Conservation (phyloP, 2,888 invertebrate species). For the Emmelina monodactyla region DNA sequence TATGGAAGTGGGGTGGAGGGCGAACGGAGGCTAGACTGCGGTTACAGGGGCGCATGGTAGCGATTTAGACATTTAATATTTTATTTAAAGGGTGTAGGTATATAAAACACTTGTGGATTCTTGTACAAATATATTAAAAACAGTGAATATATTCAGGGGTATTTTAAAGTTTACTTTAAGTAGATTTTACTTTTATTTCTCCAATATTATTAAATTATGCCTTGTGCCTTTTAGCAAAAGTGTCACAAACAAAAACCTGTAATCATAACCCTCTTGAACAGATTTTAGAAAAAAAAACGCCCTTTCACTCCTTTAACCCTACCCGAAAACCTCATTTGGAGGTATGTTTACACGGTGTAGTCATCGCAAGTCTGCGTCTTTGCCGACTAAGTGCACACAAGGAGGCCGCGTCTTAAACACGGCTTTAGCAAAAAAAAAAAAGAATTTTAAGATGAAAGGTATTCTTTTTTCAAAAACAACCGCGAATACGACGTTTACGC, state of each 20-base stretch:
- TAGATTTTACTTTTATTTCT: too few relatives aligned
- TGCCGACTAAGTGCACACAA: conserved; percentile 34
- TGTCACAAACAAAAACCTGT: too few relatives aligned
- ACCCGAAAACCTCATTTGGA: conserved; percentile 37
- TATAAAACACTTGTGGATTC: too few relatives aligned
- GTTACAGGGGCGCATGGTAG: conserved; percentile 7
- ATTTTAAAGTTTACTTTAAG: too few relatives aligned
- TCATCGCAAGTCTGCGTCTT: conserved; percentile 33
- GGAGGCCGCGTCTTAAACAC: conserved; percentile 26
- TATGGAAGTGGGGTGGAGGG: conserved; percentile 40
- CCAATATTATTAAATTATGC: too few relatives aligned
- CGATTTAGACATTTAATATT: neutral
- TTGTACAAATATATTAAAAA: too few relatives aligned
- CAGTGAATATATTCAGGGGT: too few relatives aligned
- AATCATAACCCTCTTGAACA: too few relatives aligned
- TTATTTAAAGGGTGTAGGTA: too few relatives aligned
- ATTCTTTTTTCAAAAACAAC: neutral
- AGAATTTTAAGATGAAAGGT: conserved; percentile 4
- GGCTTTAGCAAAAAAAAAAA: conserved; percentile 24
- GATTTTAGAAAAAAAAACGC: too few relatives aligned
- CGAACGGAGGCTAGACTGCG: conserved; percentile 21
- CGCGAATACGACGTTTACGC: neutral
- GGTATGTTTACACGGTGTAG: conserved; percentile 45
- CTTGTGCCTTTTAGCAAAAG: too few relatives aligned
- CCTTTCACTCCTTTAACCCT: conserved; percentile 16